Base-by-base conservation (phyloP, 2,888 invertebrate species). In the Cheilosia grossa region DNA sequence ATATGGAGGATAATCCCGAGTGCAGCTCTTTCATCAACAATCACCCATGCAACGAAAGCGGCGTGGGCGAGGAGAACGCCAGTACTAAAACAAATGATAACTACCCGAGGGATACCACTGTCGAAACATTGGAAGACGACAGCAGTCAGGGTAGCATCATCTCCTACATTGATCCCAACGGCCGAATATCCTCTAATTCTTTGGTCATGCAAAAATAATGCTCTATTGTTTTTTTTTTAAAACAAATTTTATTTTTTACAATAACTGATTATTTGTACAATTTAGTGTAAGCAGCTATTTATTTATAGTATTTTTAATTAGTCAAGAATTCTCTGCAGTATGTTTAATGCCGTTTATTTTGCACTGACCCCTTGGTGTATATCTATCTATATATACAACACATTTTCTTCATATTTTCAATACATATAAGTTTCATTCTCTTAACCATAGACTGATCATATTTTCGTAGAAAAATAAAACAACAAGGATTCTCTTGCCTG, bases 61-160 rank as follows among this genome's bases (percentile, higher is more conserved):
- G 40, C 4, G 19, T n/a, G 6, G 40, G 30, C 42, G n/a, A 85
- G 70, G 70, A 87, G 79, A 40, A 51, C 64, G 61, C 27, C 70
- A 87, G 37, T 15, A 58, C 17, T 17, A 75, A 53, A 53, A 13
- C 51, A 44, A 53, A 51, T 40, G 37, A 79, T 51, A 63, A 33
- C 27, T 44, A 42, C 54, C 15, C 27, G n/a, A 59, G 64, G 10
- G 70, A 82, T 30, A 44, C 69, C 0, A 61, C 77, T 7, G 69
- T 64, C 1, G 90, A 90, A 59, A 89, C 90, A n/a, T 87, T 90
- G 9, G 92, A 92, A 77, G 92, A 92, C 77, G 92, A 92, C 70
- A 92, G 92, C 87, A 92, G 92, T 87, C 92, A 92, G 87, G 91
- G 91, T 83, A 92, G 92, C 87, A 90, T 92, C 66, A 91, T 92